These are phyloP conservation scores for Erebia aethiops DNA, from an alignment of 2,888 invertebrate species.

Conservation along the genomic window DNA sequence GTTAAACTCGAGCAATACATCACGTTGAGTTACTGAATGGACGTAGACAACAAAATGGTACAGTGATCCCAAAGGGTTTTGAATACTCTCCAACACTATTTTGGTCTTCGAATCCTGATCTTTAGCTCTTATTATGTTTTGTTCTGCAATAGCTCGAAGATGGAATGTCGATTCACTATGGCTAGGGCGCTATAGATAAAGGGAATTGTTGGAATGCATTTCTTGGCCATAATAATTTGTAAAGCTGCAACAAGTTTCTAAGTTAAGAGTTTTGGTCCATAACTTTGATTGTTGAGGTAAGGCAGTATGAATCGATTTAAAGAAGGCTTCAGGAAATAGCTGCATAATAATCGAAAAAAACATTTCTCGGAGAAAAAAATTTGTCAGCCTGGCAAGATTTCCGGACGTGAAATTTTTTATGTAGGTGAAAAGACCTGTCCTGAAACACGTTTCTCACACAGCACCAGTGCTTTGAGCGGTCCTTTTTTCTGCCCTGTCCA, in stretches of 20 bases:
- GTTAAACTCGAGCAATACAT: conserved; percentile 70
- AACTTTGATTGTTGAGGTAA: too few relatives aligned
- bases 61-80: conserved; percentile 81
- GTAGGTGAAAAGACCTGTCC: too few relatives aligned
- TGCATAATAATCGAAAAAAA: too few relatives aligned
- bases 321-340: too few relatives aligned
- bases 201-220: conserved; percentile 43
- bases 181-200: conserved; percentile 41
- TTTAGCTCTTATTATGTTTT: conserved; percentile 72
- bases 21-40: conserved; percentile 81
- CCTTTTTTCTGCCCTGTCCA: too few relatives aligned
- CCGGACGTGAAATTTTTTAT: too few relatives aligned
- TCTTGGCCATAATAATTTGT: conserved; percentile 15
- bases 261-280: not conserved
- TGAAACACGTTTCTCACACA: too few relatives aligned
- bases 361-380: too few relatives aligned
- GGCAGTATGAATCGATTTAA: too few relatives aligned
- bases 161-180: conserved; percentile 55
- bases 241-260: not conserved
- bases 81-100: conserved; percentile 82
- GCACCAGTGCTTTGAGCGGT: too few relatives aligned
- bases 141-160: conserved; percentile 56
- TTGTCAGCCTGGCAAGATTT: too few relatives aligned
- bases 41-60: conserved; percentile 72
- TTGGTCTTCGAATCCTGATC: conserved; percentile 74